These are phyloP conservation scores for Xanthorhoe spadicearia DNA, from an alignment of 2,888 invertebrate genomes.

Conservation along the genomic window DNA sequence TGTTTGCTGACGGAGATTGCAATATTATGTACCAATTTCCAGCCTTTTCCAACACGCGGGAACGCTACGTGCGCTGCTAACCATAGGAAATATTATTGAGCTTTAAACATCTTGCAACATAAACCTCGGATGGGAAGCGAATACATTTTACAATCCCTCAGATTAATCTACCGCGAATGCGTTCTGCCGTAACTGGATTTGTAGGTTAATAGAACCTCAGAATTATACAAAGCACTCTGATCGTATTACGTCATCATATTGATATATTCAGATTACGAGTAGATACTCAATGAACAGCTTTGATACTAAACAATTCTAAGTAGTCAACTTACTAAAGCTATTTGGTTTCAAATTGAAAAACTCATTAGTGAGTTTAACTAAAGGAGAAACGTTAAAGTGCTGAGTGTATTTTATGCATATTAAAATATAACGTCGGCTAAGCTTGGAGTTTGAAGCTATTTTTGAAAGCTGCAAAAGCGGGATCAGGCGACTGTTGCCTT, in stretches of 20 bases:
- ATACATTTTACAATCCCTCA: conserved; percentile 26
- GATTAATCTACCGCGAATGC: conserved; percentile 26
- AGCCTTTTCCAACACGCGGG: conserved; percentile 64
- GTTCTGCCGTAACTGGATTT: conserved; percentile 12
- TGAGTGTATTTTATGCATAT: conserved; percentile 46
- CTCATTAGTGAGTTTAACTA: conserved; percentile 45
- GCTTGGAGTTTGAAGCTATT: conserved; percentile 50
- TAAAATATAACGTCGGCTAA: conserved; percentile 46
- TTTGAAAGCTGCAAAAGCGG: conserved; percentile 53
- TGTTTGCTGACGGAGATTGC: conserved; percentile 79
- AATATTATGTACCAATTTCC: conserved; percentile 78
- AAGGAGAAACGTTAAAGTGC: conserved; percentile 42
- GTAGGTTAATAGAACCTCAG: neutral
- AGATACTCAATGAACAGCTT: conserved; percentile 19
- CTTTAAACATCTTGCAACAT: conserved; percentile 52
- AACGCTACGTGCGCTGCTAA: conserved; percentile 57
- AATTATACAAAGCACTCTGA: neutral
- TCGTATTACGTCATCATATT: neutral
- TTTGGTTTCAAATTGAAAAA: conserved; percentile 43
- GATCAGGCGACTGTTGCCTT: conserved; percentile 57
- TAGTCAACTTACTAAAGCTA: conserved; percentile 21
- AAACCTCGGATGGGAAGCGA: conserved; percentile 22
- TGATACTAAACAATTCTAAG: conserved; percentile 18
- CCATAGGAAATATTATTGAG: conserved; percentile 69
- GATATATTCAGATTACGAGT: neutral